Evolutionary conservation across 2,888 invertebrate species (phyloP), one percentile per base, ranked within the genome.

Genomic region (Rugalucina vietnamica): DNA sequence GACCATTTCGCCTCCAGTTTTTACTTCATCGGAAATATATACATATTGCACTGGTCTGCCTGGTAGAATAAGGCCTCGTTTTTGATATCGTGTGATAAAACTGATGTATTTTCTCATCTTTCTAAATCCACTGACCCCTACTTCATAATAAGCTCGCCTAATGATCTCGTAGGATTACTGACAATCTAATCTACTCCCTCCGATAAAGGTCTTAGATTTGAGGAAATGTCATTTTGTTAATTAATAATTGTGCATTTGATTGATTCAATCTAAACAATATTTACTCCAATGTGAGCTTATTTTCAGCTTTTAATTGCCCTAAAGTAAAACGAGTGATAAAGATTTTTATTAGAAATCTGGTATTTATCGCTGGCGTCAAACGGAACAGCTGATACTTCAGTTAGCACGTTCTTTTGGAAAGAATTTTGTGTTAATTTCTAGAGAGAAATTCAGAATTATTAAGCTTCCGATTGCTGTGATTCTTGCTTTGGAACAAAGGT

Each of bases 321-420:
- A n/a, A n/a, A n/a, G n/a, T n/a, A n/a, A n/a, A n/a, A n/a, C n/a
- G n/a, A n/a, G n/a, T n/a, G n/a, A n/a, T n/a, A n/a, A n/a, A n/a
- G n/a, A n/a, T n/a, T n/a, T n/a, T n/a, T n/a, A n/a, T n/a, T n/a
- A n/a, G n/a, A n/a, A n/a, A n/a, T 21, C n/a, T 72, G 39, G n/a
- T 69, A 70, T 75, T 50, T 29, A 32, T 39, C 65, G 85, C 21
- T 83, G 90, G 91, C 76, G 90, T 79, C 79, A 77, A 86, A 75
- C 57, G 34, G 65, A 91, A 88, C 75, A 89, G 89, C 88, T 80
- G 34, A 79, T 81, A 79, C 81, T 84, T 86, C 87, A 83, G 80
- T 85, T 82, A 85, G 90, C 90, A 90, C 89, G 90, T 90, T 88
- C 65, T 89, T 81, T 76, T 73, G 73, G 77, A 76, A 76, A 72